Evolutionary conservation across 2,113 vertebrate species (phyloP).

Genomic region (Picathartes gymnocephalus): DNA sequence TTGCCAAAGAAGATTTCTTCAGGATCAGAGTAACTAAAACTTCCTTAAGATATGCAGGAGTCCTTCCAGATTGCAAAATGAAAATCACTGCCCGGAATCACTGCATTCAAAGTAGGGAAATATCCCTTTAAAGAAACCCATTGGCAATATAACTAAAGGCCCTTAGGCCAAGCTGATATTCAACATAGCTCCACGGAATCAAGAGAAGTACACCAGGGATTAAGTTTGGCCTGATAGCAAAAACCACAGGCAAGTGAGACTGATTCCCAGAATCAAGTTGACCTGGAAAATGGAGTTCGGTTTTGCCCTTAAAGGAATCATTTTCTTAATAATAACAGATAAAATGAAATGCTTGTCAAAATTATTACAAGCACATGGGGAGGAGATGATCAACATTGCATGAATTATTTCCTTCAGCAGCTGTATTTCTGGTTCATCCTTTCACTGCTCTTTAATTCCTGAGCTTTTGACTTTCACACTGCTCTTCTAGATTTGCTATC

Average conservation of each 20-base stretch:
- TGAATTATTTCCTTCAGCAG: neutral
- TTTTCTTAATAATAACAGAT: conserved; percentile 26
- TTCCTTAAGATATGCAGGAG: conserved; percentile 17
- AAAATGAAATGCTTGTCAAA: conserved; percentile 9
- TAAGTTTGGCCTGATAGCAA: neutral
- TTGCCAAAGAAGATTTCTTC: neutral
- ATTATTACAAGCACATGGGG: neutral
- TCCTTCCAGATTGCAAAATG: neutral
- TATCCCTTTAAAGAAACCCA: conserved; percentile 5
- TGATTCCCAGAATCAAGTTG: conserved; percentile 41
- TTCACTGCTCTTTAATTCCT: neutral
- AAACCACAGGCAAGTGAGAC: conserved; percentile 41
- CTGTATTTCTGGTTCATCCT: neutral
- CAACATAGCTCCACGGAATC: neutral
- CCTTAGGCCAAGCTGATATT: conserved; percentile 19
- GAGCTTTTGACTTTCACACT: neutral
- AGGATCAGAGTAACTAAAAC: neutral
- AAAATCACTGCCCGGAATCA: conserved; percentile 21
- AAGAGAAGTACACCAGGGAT: conserved; percentile 26
- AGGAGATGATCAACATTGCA: neutral
- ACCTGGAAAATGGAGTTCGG: conserved; percentile 17
- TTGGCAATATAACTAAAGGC: neutral
- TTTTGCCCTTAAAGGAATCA: conserved; percentile 35
- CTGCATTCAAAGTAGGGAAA: conserved; percentile 38
- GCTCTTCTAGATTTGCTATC: neutral